Evolutionary conservation across 2,113 vertebrate species (phyloP).

Genomic region (Oncorhynchus mykiss): DNA sequence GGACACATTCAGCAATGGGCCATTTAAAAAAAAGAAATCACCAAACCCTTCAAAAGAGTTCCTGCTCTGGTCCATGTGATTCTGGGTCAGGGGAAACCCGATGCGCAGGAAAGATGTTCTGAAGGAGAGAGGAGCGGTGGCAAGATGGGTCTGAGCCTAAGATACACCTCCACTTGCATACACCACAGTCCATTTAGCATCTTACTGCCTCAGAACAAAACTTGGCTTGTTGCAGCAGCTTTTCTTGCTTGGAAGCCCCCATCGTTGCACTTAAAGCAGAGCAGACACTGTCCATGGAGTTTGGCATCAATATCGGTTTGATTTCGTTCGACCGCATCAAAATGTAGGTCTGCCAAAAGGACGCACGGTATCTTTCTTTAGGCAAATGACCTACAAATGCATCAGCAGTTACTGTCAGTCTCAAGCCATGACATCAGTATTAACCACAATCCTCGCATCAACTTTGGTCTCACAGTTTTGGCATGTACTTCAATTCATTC

Average conservation of each 20-base stretch:
- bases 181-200: constrained; percentile 32
- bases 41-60: constrained; percentile 28
- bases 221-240: constrained; percentile 20
- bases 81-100: constrained; percentile 51
- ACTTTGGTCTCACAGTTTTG: constrained; percentile 3
- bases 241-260: constrained; percentile 46
- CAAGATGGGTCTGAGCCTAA: constrained; percentile 18
- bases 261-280: constrained; percentile 46
- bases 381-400: constrained; percentile 15
- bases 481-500: background rate
- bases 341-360: constrained; percentile 39
- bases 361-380: constrained; percentile 25
- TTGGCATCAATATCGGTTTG: constrained; percentile 37
- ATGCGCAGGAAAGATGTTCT: constrained; percentile 46
- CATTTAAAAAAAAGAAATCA: constrained; percentile 22
- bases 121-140: constrained; percentile 27
- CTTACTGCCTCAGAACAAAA: constrained; percentile 34
- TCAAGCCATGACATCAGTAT: constrained; percentile 5
- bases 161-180: constrained; percentile 22
- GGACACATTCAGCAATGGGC: constrained; percentile 51
- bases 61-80: constrained; percentile 40
- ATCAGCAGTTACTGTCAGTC: constrained; percentile 14
- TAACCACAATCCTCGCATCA: constrained; percentile 24
- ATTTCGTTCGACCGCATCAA: constrained; percentile 37
- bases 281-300: constrained; percentile 30